Conservation (phyloP, 2,797 vertebrate genomes). For the Anomalospiza imberbis region DNA sequence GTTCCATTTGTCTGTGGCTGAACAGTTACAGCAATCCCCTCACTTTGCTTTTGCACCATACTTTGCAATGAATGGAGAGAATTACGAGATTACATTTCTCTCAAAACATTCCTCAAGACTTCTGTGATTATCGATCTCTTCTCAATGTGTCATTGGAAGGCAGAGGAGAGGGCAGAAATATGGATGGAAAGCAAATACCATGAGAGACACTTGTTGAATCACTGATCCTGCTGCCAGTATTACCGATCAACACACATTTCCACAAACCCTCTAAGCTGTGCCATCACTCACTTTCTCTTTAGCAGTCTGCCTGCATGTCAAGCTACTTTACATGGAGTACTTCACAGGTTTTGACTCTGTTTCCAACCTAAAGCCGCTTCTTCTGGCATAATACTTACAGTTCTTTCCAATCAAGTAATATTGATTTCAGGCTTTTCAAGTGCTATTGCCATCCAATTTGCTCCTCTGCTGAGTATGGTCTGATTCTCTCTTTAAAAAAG, state of each 20-base stretch:
- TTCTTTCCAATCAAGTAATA: constrained; percentile 30
- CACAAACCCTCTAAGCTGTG: background rate
- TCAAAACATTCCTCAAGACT: constrained; percentile 6
- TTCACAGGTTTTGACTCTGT: background rate
- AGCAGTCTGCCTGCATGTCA: background rate
- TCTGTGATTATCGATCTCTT: background rate
- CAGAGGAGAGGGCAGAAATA: background rate
- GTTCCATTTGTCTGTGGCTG: background rate
- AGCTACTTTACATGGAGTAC: constrained; percentile 32
- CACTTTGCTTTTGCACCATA: background rate
- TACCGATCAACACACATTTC: background rate
- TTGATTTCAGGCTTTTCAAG: constrained; percentile 35
- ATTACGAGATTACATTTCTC: background rate
- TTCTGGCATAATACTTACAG: constrained; percentile 1
- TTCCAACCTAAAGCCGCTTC: background rate
- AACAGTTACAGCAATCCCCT: background rate
- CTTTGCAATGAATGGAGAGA: background rate
- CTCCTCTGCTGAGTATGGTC: background rate
- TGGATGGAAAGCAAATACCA: background rate
- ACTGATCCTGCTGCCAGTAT: background rate
- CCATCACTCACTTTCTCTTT: background rate
- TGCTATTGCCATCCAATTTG: background rate
- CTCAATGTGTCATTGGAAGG: background rate
- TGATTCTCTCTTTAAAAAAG: constrained; percentile 11
- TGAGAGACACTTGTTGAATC: background rate